phyloP scores from a whole-genome alignment of 1,140 invertebrate genomes.

The Drosophila murphyi region DNA sequence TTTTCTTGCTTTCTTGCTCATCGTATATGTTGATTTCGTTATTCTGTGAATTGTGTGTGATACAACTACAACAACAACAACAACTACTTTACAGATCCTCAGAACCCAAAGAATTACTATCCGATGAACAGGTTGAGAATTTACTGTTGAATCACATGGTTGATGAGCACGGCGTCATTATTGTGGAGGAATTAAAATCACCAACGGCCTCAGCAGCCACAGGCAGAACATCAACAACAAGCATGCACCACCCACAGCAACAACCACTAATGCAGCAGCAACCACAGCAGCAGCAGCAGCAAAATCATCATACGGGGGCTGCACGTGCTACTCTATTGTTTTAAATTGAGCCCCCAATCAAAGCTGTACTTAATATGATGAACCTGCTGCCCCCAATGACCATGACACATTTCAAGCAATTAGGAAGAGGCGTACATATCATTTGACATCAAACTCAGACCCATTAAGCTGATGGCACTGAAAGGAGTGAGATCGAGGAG shows the following conservation, averaged over 20 bases:
- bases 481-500: not conserved
- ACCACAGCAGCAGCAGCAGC: constrained; percentile 38
- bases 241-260: constrained; percentile 60
- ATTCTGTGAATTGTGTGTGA: constrained; percentile 7
- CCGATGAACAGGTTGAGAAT: constrained; percentile 84
- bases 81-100: constrained; percentile 78
- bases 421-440: constrained; percentile 49
- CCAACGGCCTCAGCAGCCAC: constrained; percentile 51
- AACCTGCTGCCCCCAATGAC: not conserved
- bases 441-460: constrained; percentile 30
- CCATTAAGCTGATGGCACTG: constrained; percentile 1
- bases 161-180: constrained; percentile 78
- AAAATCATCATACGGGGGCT: constrained; percentile 54
- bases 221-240: constrained; percentile 57
- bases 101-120: constrained; percentile 82
- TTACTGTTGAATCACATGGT: constrained; percentile 80
- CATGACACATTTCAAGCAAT: constrained; percentile 40
- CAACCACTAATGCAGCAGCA: constrained; percentile 42
- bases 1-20: not conserved
- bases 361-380: constrained; percentile 7
- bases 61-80: constrained; percentile 45
- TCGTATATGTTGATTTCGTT: constrained; percentile 24
- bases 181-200: constrained; percentile 79
- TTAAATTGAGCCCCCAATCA: constrained; percentile 33
- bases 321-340: constrained; percentile 57